Base-by-base conservation (phyloP, 2,113 vertebrate genomes). In the Caranx ignobilis region DNA sequence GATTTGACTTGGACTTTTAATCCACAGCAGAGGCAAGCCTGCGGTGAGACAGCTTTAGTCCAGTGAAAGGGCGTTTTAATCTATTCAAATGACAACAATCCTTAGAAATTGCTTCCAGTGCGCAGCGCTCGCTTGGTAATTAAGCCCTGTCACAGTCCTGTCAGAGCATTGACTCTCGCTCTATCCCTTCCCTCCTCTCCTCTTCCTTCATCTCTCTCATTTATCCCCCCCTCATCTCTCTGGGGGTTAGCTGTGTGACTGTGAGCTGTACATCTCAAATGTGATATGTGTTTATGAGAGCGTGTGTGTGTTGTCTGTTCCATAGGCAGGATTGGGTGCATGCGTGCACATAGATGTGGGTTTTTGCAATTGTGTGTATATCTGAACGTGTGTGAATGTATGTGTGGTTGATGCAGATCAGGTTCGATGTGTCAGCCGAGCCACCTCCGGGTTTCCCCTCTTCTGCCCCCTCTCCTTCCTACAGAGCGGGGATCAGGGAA, bases 141-240 rank as follows among this genome's bases (percentile, higher is more conserved):
- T 94, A 95, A 94, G 90, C 89, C 86, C 88, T 86, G 92, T 92
- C 93, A 92, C 87, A 91, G 75, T 82, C 68, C 88, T 92, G 92
- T 94, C 91, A 93, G 87, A 61, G 26, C 88, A 66, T 43, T 19
- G 39, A 59, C 75, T 70, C 52, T 65, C 52, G 67, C 64, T 47
- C 55, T 55, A 54, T 26, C 43, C 18, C 48, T 34, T 69, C 63
- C 57, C 65, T 62, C 68, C 39, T 35, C 68, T 63, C 45, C 47
- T 86, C 79, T 54, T 31, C 69, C 68, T 75, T 72, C 68, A 84
- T 79, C 82, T 65, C 73, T 86, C 45, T 87, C 82, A 81, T 77
- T 79, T 66, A 34, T 63, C 65, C 39, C 45, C 45, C 67, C 69
- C 84, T 77, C 71, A 34, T 79, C 71, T 85, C 88, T 83, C 75